phyloP scores from a whole-genome alignment of 2,113 vertebrate genomes.

The Plecotus auritus region DNA sequence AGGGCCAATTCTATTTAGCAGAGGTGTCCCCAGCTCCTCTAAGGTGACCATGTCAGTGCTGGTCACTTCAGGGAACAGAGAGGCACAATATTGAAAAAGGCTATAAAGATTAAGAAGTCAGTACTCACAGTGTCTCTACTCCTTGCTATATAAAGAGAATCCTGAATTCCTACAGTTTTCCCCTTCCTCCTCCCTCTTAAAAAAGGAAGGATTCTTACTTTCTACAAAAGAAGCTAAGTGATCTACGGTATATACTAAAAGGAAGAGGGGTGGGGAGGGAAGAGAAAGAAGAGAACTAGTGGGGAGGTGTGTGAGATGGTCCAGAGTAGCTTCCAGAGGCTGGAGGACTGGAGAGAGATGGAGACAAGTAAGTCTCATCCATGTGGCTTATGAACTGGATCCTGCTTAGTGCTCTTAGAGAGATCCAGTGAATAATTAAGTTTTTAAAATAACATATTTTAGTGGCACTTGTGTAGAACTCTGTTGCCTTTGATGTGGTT shows the following conservation, averaged over 20 bases:
- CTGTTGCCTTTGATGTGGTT: background rate
- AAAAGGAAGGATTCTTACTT: background rate
- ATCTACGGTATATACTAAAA: background rate
- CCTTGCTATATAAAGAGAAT: background rate
- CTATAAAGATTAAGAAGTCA: background rate
- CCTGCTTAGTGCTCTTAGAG: background rate
- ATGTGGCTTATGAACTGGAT: background rate
- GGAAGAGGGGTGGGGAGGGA: accelerated
- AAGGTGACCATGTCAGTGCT: background rate
- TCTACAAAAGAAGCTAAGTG: background rate
- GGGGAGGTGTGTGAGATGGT: background rate
- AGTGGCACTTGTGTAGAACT: background rate
- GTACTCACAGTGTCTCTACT: background rate
- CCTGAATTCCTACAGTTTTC: background rate
- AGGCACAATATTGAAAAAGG: background rate
- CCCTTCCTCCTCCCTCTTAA: background rate
- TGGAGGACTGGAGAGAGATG: background rate
- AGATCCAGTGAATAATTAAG: background rate
- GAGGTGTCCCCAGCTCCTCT: background rate
- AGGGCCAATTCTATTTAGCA: background rate
- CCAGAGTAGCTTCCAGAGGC: background rate
- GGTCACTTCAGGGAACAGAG: background rate
- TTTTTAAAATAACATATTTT: background rate
- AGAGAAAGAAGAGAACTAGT: background rate
- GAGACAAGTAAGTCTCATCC: background rate